Conservation (phyloP, 2,113 vertebrate species). For the Pygoscelis adeliae region DNA sequence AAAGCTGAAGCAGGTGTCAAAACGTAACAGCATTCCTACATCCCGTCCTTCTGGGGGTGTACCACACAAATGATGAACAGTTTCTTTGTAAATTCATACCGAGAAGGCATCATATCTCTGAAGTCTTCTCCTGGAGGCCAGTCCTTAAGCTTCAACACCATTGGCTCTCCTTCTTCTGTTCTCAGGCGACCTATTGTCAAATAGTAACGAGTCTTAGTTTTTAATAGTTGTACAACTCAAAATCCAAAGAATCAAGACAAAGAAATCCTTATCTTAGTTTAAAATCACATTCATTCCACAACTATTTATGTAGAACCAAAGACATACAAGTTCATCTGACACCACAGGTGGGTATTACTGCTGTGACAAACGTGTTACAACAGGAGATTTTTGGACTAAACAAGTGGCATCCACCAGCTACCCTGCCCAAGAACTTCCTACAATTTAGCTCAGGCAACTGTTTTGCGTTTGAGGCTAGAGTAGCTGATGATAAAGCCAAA, state of each 20-base stretch:
- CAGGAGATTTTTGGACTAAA: not conserved
- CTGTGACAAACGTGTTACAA: rapidly evolving
- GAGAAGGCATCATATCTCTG: conserved; percentile 83
- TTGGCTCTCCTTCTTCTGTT: conserved; percentile 77
- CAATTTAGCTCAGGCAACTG: not conserved
- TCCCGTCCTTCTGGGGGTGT: not conserved
- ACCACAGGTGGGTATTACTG: not conserved
- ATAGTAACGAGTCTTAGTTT: not conserved
- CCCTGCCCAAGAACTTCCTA: not conserved
- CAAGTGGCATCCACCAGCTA: not conserved
- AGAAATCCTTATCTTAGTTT: not conserved
- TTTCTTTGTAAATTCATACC: conserved; percentile 48
- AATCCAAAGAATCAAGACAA: not conserved
- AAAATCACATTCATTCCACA: not conserved
- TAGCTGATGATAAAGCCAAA: not conserved
- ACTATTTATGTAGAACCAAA: not conserved
- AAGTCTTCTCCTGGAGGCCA: conserved; percentile 86
- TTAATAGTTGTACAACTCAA: not conserved
- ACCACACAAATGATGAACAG: not conserved
- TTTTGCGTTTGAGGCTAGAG: not conserved
- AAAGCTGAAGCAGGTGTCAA: not conserved
- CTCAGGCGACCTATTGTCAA: conserved; percentile 74
- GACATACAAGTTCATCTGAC: not conserved
- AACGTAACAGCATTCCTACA: rapidly evolving
- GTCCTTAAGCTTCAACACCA: conserved; percentile 84